Evolutionary conservation across 2,888 invertebrate species (phyloP).

Genomic region (Theodoxus fluviatilis): DNA sequence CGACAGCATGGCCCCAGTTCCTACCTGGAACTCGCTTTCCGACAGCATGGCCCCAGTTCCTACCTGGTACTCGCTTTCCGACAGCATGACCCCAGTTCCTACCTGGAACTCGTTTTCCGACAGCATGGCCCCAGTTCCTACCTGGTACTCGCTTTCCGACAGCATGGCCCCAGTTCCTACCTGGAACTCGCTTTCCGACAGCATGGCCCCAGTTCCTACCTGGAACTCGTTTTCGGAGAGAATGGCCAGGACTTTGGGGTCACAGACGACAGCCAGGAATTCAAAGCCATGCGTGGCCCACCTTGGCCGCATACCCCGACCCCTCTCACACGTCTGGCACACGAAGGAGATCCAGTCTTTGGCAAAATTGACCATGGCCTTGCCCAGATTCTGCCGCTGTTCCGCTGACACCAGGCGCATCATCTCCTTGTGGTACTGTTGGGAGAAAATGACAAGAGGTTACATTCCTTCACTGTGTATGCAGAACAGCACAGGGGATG

Average conservation of each 20-base stretch:
- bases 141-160: no score
- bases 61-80: no score
- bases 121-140: no score
- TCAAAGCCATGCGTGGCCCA: slow-evolving; percentile 91
- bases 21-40: no score
- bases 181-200: no score
- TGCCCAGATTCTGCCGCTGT: slow-evolving; percentile 68
- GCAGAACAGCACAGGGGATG: no score
- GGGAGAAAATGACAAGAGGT: no score
- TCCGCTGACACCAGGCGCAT: slow-evolving; percentile 70
- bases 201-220: slow-evolving; percentile 61
- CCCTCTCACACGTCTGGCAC: slow-evolving; percentile 80
- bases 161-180: no score
- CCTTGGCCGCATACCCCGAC: slow-evolving; percentile 62
- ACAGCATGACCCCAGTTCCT: no score
- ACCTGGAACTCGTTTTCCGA: no score
- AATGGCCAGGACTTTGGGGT: slow-evolving; percentile 81
- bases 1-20: no score
- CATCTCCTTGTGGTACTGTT: slow-evolving; percentile 35
- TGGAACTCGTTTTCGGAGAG: slow-evolving; percentile 82
- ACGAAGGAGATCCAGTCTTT: slow-evolving; percentile 91
- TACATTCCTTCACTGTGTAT: background rate
- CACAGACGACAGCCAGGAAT: slow-evolving; percentile 83
- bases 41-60: no score
- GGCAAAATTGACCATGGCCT: slow-evolving; percentile 76